These are phyloP conservation scores for Corbicula japonica DNA, from an alignment of 2,888 invertebrate species.

Conservation along the genomic window DNA sequence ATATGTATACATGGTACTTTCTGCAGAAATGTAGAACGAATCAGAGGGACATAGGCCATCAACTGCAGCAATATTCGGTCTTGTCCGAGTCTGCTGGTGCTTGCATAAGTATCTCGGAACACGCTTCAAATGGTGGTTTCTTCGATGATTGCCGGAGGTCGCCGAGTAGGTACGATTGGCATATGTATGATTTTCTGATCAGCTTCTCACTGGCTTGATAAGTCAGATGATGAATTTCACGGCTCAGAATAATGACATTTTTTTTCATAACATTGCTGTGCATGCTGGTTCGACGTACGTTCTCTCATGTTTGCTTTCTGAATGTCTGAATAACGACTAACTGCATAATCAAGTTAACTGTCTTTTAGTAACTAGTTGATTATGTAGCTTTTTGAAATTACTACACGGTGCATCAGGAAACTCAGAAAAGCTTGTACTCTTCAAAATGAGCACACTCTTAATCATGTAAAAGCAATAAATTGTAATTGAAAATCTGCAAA, in stretches of 20 bases:
- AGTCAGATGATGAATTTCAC: conserved; percentile 60
- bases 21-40: conserved; percentile 60
- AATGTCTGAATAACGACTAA: conserved; percentile 44
- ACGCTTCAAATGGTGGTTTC: too few species aligned
- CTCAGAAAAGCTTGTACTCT: conserved; percentile 51
- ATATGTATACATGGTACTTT: conserved; percentile 57
- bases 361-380: neutral
- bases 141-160: too few species aligned
- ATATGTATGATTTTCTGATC: conserved; percentile 43
- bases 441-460: conserved; percentile 39
- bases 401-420: conserved; percentile 52
- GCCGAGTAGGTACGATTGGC: too few species aligned
- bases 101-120: too few species aligned
- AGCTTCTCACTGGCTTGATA: conserved; percentile 48
- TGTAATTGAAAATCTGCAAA: conserved; percentile 42
- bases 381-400: neutral
- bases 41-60: conserved; percentile 64
- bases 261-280: conserved; percentile 32
- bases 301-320: conserved; percentile 42
- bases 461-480: too few species aligned
- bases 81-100: conserved; percentile 59
- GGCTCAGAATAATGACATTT: conserved; percentile 62
- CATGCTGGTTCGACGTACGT: conserved; percentile 33
- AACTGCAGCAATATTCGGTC: conserved; percentile 59
- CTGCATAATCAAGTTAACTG: conserved; percentile 27